A percentile compares a stretch with the other conserved stretches of the same genome.
Evolutionary conservation across 2,888 invertebrate species (phyloP).

Genomic region (Sipunculus nudus): DNA sequence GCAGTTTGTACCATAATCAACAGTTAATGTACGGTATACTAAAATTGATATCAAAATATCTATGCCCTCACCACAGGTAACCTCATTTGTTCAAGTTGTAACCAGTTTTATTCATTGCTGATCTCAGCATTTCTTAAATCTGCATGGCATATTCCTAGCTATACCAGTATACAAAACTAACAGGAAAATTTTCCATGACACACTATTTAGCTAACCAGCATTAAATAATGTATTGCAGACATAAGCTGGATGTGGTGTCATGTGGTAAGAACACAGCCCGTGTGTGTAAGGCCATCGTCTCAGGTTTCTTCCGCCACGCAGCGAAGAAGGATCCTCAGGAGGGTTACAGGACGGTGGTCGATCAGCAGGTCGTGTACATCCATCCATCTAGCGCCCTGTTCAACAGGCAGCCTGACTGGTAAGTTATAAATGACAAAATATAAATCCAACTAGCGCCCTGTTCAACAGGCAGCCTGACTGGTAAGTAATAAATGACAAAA

Average conservation of each 20-base stretch:
- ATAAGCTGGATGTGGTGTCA: conserved; percentile 84
- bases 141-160: too few relatives aligned
- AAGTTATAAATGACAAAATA: conserved; percentile 74
- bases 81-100: too few relatives aligned
- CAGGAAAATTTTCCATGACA: too few relatives aligned
- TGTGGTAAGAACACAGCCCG: conserved; percentile 95
- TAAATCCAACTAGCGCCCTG: conserved; percentile 96
- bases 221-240: conserved; percentile 49
- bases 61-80: too few relatives aligned
- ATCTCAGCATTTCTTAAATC: too few relatives aligned
- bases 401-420: conserved; percentile 98
- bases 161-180: too few relatives aligned
- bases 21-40: too few relatives aligned
- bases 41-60: too few relatives aligned
- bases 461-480: conserved; percentile 99
- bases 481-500: conserved; percentile 72
- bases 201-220: too few relatives aligned
- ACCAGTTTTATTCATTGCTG: too few relatives aligned
- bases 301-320: conserved; percentile 96
- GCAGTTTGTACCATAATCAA: too few relatives aligned
- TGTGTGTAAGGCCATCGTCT: conserved; percentile 97
- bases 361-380: conserved; percentile 96
- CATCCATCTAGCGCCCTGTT: conserved; percentile 98
- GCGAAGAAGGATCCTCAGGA: conserved; percentile 99
- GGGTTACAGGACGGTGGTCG: conserved; percentile 93